Evolutionary conservation across 2,113 vertebrate genomes (phyloP).

Genomic region (Otolemur garnettii): DNA sequence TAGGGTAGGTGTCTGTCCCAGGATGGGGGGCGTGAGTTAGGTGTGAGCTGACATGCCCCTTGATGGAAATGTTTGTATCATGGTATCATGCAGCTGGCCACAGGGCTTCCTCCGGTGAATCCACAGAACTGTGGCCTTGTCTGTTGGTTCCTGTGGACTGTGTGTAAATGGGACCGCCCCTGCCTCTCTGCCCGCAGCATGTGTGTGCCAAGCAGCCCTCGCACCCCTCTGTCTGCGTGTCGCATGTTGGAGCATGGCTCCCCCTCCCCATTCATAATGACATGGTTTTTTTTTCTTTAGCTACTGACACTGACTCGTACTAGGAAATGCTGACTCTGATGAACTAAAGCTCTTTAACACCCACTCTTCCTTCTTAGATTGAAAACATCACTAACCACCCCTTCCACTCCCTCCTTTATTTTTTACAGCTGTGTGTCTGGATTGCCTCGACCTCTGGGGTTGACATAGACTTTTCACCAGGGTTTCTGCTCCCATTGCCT

Average conservation of each 20-base stretch:
- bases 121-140: neutral
- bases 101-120: neutral
- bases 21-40: neutral
- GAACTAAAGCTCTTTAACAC: constrained; percentile 86
- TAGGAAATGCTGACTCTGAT: constrained; percentile 85
- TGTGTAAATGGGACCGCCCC: constrained; percentile 71
- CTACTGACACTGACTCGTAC: constrained; percentile 83
- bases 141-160: neutral
- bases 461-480: constrained; percentile 53
- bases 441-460: constrained; percentile 78
- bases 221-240: neutral
- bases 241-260: constrained; percentile 87
- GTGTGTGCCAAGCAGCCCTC: constrained; percentile 4
- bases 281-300: constrained; percentile 87
- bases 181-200: constrained; percentile 58
- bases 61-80: neutral
- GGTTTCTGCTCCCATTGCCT: constrained; percentile 60
- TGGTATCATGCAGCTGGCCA: too few species aligned
- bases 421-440: constrained; percentile 86
- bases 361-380: constrained; percentile 86
- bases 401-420: constrained; percentile 77
- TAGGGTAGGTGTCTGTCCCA: neutral
- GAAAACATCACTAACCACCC: constrained; percentile 84
- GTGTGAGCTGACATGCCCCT: neutral
- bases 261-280: constrained; percentile 65